Base-by-base conservation (phyloP, 2,113 vertebrate genomes). In the Eretmochelys imbricata region DNA sequence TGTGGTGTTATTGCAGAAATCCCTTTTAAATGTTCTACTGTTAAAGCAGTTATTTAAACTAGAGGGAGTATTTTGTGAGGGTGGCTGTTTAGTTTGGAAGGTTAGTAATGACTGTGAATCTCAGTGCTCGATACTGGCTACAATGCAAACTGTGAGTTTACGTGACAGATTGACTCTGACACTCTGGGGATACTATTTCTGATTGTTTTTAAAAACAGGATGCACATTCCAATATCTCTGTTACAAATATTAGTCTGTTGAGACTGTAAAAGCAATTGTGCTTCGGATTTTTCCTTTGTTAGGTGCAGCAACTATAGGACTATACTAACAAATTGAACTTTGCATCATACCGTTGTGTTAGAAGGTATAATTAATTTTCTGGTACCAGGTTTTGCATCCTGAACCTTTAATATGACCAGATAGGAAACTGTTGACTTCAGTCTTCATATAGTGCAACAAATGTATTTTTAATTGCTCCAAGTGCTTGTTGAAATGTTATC, bases 391-490 rank as follows among this genome's bases (percentile, higher is more conserved):
- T 29, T 90, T 53, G 84, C 83, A 31, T 27, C 86, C 8, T 49
- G 81, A 89, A 54, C 5, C 89, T 96, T 80, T 88, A 89, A 85
- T 81, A 10, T 65, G 46, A 35, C 92, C 75, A 54, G 42, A 88
- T 2, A 29, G 29, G 2, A 89, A 89, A 92, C 54, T 0, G 59
- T 88, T 89, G 79, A 49, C 35, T 88, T 94, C 84, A 62, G 93
- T 91, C 82, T 89, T 88, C 24, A 80, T 89, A 94, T 88, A 38
- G 6, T n/a, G 83, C 48, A 91, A 69, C 10, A 93, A 90, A 90
- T 8, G 8, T 31, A 82, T 93, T 80, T 69, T 69, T 95, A 12
- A 20, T 90, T 91, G 38, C 38, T 93, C 13, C 62, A 49, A 22
- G 49, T 90, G 35, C 4, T 84, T 91, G 48, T 94, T 89, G 78